Percentiles rank a stretch among this genome's conserved stretches.
phyloP scores from a whole-genome alignment of 2,888 invertebrate genomes.

The Eupithecia inturbata region DNA sequence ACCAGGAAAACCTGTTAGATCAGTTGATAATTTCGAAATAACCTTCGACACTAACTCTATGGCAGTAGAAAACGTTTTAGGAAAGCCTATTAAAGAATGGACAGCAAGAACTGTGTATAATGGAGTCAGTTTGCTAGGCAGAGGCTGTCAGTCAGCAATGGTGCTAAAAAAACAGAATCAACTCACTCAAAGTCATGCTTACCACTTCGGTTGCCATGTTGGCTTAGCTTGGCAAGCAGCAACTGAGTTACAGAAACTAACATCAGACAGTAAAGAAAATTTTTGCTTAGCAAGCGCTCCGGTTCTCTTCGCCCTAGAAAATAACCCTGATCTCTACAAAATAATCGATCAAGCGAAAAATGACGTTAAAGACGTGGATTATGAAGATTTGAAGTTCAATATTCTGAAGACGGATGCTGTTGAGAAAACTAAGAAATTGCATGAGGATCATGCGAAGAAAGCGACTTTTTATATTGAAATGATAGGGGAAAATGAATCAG shows the following conservation, averaged over 20 bases:
- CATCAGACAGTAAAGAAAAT: conserved; percentile 85
- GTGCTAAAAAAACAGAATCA: conserved; percentile 88
- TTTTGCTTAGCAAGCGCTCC: conserved; percentile 93
- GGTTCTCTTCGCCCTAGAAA: conserved; percentile 91
- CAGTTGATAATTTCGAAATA: conserved; percentile 64
- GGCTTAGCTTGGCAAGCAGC: conserved; percentile 92
- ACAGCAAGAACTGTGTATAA: conserved; percentile 88
- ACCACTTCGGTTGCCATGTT: conserved; percentile 91
- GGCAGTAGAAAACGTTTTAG: conserved; percentile 72
- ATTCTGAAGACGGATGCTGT: conserved; percentile 77
- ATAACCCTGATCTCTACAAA: conserved; percentile 88
- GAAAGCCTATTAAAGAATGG: conserved; percentile 88
- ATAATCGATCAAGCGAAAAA: conserved; percentile 86
- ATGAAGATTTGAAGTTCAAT: conserved; percentile 83
- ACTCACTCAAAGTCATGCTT: conserved; percentile 88
- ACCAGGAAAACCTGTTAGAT: conserved; percentile 85
- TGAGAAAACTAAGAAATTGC: conserved; percentile 71
- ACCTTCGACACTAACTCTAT: conserved; percentile 72
- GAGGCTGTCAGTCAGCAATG: conserved; percentile 91
- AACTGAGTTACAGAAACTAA: conserved; percentile 71
- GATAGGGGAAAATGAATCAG: conserved; percentile 74
- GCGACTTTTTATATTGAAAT: conserved; percentile 70
- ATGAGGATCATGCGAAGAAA: conserved; percentile 73
- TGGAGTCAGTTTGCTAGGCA: conserved; percentile 87
- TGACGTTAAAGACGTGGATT: conserved; percentile 87